These are phyloP conservation scores for Chloropsis hardwickii DNA, from an alignment of 2,113 vertebrate genomes.

Conservation along the genomic window DNA sequence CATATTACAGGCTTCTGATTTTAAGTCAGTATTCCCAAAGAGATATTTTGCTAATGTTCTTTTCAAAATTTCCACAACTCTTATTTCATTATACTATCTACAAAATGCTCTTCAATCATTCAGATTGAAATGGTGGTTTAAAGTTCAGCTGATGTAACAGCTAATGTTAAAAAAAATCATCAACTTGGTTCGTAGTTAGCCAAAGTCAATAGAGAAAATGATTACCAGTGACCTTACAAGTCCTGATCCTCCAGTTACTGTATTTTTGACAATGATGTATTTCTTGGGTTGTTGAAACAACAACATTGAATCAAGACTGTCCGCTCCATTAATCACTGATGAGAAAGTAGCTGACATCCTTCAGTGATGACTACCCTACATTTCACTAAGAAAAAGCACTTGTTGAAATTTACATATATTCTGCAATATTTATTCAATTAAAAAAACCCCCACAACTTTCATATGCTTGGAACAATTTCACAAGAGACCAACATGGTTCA, in stretches of 20 bases:
- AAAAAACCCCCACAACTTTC: fast-evolving
- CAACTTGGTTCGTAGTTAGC: not conserved
- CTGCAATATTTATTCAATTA: not conserved
- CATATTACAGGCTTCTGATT: not conserved
- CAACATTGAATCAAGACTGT: not conserved
- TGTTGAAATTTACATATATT: not conserved
- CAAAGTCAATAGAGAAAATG: not conserved
- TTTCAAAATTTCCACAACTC: not conserved
- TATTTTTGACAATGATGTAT: not conserved
- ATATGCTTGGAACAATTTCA: not conserved
- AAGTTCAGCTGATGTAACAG: not conserved
- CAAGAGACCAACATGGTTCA: not conserved
- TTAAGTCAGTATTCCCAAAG: fast-evolving
- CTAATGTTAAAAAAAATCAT: not conserved
- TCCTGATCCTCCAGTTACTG: not conserved
- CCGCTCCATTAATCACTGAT: not conserved
- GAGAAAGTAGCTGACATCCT: not conserved
- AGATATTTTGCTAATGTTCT: not conserved
- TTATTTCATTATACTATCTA: not conserved
- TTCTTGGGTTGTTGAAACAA: not conserved
- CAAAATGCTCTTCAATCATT: not conserved
- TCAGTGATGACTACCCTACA: not conserved
- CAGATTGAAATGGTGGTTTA: not conserved
- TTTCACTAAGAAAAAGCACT: not conserved
- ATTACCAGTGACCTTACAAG: not conserved